These are phyloP conservation scores for Cirrhinus molitorella DNA, from an alignment of 2,797 vertebrate genomes.

Conservation along the genomic window DNA sequence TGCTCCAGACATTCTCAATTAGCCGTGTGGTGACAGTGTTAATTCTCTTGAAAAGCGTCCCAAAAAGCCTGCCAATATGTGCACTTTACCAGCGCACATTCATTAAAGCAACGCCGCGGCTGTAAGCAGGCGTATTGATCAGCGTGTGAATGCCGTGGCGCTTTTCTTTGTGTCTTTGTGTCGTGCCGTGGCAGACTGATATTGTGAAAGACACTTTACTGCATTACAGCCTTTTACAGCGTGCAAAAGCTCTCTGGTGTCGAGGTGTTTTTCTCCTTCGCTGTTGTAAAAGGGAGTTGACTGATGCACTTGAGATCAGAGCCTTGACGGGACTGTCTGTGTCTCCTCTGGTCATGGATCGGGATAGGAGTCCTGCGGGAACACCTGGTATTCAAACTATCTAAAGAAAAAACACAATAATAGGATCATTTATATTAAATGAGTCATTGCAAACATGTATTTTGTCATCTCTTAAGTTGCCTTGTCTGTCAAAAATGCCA, in stretches of 20 bases:
- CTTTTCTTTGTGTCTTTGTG: constrained; percentile 62
- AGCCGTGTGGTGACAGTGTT: constrained; percentile 68
- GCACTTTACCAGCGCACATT: constrained; percentile 69
- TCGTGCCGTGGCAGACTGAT: constrained; percentile 58
- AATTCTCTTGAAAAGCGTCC: constrained; percentile 72
- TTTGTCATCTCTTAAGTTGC: not conserved
- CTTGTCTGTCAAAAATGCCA: too few species aligned
- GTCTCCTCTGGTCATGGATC: not conserved
- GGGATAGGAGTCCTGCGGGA: not conserved
- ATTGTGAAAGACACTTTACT: constrained; percentile 62
- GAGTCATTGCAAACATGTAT: not conserved
- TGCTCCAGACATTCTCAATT: constrained; percentile 66
- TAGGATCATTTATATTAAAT: not conserved
- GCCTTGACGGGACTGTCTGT: not conserved
- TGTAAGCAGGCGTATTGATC: constrained; percentile 63
- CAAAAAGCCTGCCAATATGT: constrained; percentile 72
- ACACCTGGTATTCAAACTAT: not conserved
- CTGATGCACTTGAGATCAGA: not conserved
- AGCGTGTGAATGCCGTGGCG: constrained; percentile 63
- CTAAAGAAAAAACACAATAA: not conserved
- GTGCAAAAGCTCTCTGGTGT: constrained; percentile 46
- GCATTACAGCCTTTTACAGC: constrained; percentile 56
- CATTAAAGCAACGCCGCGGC: constrained; percentile 62
- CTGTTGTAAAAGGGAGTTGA: constrained; percentile 23
- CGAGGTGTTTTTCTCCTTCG: constrained; percentile 22